Base-by-base conservation (phyloP, 2,888 invertebrate species). In the Drosophila bunnanda region DNA sequence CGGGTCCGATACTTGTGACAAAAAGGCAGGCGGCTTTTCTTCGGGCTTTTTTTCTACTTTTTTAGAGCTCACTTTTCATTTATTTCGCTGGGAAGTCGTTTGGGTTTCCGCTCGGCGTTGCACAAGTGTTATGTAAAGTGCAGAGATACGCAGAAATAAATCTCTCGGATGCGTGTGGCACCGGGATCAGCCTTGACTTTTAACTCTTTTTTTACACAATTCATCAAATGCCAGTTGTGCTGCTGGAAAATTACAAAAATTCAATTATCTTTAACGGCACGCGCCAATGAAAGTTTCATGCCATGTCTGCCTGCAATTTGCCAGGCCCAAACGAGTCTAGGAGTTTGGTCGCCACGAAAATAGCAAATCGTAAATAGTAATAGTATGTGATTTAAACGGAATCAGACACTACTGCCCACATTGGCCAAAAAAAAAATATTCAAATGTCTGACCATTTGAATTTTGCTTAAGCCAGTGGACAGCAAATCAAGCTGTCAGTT, bases 131-230 rank as follows among this genome's bases (percentile, higher is more conserved):
- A 68, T 75, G 52, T 58, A 68, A 58, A 64, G 56, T 69, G 52
- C 67, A 56, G 53, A 56, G 25, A 48, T 41, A 43, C 38, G 34
- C 30, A 34, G 70, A 64, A 69, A 71, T 59, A 58, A 50, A 60
- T 72, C 48, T 46, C 15, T 46, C 52, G 65, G 43, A 59, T 59
- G 74, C 65, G 61, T 74, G 46, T 39, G 48, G 48, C 44, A 32
- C 41, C 65, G 65, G 48, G 15, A 50, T 74, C 58, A 70, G 82
- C 82, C 79, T 72, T 79, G 80, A 76, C 74, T 81, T 60, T 78
- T 39, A 41, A 30, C 48, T 60, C 20, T 61, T 38, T 53, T 38
- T 59, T 59, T 83, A 78, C 80, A 48, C 74, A 80, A 82, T 74
- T 80, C 66, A 66, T 64, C 62, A 71, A 68, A 65, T 67, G 53